A percentile compares a stretch with the other conserved stretches of the same genome.
Conservation (phyloP, 2,797 vertebrate species). For the Syngnathus acus region DNA sequence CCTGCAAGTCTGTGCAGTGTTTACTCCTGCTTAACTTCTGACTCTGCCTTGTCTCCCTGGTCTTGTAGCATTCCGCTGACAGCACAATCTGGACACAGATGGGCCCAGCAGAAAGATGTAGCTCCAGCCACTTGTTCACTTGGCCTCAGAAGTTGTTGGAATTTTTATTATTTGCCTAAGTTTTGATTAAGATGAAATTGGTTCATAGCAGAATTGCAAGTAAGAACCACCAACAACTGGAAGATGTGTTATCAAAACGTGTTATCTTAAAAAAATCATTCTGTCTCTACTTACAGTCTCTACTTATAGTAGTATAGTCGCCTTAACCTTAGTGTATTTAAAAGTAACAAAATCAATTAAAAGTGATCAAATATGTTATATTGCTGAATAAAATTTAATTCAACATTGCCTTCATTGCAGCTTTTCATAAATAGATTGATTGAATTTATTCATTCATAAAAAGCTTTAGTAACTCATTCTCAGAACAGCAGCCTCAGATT, state of each 20-base stretch:
- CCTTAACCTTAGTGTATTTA: too few relatives aligned
- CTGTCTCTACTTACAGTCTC: too few relatives aligned
- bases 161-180: not conserved
- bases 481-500: too few relatives aligned
- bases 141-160: not conserved
- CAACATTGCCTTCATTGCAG: too few relatives aligned
- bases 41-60: not conserved
- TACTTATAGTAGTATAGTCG: too few relatives aligned
- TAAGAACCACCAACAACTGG: not conserved
- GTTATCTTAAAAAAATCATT: not conserved
- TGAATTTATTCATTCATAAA: too few relatives aligned
- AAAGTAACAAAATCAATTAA: too few relatives aligned
- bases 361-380: too few relatives aligned
- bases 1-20: slow-evolving; percentile 2
- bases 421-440: too few relatives aligned
- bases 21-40: not conserved
- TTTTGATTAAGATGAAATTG: not conserved
- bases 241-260: not conserved
- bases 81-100: slow-evolving; percentile 4
- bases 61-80: not conserved
- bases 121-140: not conserved
- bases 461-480: too few relatives aligned
- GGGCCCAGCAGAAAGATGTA: not conserved
- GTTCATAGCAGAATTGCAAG: not conserved
- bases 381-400: too few relatives aligned